phyloP scores from a whole-genome alignment of 2,888 invertebrate genomes.

The Ashinkailepas kermadecensis region DNA sequence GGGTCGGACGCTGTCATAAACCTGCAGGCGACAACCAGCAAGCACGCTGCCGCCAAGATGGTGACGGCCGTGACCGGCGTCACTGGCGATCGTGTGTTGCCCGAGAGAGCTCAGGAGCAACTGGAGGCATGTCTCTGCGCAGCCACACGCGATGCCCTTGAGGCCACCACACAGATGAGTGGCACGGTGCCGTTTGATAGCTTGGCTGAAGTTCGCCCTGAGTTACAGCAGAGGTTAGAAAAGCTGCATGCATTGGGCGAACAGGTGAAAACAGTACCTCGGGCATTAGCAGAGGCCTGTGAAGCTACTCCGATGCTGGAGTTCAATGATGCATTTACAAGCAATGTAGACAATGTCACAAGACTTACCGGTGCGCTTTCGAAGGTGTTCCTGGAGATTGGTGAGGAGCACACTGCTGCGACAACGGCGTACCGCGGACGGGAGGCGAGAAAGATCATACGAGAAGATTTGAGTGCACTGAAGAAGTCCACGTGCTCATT shows the following conservation, averaged over 20 bases:
- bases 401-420: conserved; percentile 67
- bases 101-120: background rate
- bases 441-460: conserved; percentile 23
- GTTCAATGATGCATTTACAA: background rate
- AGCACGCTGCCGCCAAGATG: background rate
- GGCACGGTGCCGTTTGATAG: background rate
- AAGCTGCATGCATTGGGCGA: background rate
- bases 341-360: background rate
- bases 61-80: conserved; percentile 1
- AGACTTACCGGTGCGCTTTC: background rate
- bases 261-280: background rate
- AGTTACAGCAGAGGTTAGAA: background rate
- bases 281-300: background rate
- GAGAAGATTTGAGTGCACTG: background rate
- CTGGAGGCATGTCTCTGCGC: background rate
- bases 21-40: background rate
- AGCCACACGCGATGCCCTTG: background rate
- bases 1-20: background rate
- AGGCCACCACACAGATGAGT: background rate
- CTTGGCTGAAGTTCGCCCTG: background rate
- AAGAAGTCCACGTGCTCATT: background rate
- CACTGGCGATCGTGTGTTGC: background rate
- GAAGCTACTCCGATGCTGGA: background rate
- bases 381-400: conserved; percentile 49
- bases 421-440: conserved; percentile 2